Percentiles rank a stretch among this genome's conserved stretches.
Conservation (phyloP, 2,797 vertebrate species). For the Sandelia bainsii region DNA sequence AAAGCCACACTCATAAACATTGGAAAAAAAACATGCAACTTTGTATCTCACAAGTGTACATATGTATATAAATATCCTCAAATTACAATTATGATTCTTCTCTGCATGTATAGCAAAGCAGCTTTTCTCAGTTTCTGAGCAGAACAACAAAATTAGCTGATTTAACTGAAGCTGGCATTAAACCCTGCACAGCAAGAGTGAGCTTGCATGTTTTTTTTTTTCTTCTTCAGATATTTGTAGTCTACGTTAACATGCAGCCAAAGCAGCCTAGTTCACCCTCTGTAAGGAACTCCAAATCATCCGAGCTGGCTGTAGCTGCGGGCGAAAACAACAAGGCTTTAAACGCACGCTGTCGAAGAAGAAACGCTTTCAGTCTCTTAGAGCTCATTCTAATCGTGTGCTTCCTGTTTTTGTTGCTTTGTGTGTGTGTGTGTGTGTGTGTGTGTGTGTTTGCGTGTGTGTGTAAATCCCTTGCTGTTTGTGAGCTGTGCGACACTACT, state of each 20-base stretch:
- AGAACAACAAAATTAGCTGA: conserved; percentile 59
- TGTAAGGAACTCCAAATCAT: conserved; percentile 78
- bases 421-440: conserved; percentile 8
- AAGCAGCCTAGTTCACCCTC: conserved; percentile 58
- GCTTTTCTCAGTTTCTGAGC: conserved; percentile 22
- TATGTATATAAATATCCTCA: background rate
- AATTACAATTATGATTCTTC: conserved; percentile 30
- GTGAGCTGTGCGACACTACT: conserved; percentile 58
- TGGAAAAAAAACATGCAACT: background rate
- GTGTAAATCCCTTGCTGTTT: conserved; percentile 66
- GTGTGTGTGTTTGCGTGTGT: conserved; percentile 28
- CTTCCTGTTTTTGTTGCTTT: conserved; percentile 72
- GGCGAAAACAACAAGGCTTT: conserved; percentile 84
- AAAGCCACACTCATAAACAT: conserved; percentile 21
- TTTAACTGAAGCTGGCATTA: conserved; percentile 57
- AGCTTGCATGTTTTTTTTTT: conserved; percentile 60
- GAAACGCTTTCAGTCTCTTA: conserved; percentile 69
- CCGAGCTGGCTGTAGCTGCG: conserved; percentile 80
- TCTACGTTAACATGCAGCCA: conserved; percentile 71
- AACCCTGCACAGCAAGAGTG: conserved; percentile 42
- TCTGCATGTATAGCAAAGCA: background rate
- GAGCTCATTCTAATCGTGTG: conserved; percentile 74
- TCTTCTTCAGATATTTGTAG: conserved; percentile 60
- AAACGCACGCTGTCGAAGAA: conserved; percentile 79
- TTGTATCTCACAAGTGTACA: conserved; percentile 13